Evolutionary conservation across 2,888 invertebrate species (phyloP).

Genomic region (Amblyjoppa fuscipennis): DNA sequence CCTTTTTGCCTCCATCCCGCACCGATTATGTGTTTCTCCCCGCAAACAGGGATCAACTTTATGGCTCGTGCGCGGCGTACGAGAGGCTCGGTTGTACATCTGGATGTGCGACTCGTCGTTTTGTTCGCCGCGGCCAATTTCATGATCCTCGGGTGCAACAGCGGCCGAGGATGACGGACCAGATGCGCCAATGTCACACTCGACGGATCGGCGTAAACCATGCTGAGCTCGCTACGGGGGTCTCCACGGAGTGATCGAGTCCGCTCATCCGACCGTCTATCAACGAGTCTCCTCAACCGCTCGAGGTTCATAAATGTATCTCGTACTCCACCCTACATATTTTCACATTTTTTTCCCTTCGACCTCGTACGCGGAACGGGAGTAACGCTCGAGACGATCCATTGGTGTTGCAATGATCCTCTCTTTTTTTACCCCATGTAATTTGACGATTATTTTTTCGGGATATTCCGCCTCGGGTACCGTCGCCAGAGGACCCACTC

Average conservation of each 20-base stretch:
- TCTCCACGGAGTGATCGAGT: slow-evolving; percentile 35
- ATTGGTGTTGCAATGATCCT: slow-evolving; percentile 18
- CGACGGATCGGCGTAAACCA: slow-evolving; percentile 69
- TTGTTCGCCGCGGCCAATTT: slow-evolving; percentile 4
- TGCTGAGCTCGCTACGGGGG: slow-evolving; percentile 61
- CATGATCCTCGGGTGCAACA: background rate
- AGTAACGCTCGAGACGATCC: slow-evolving; percentile 6
- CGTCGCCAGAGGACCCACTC: background rate
- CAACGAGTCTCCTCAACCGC: slow-evolving; percentile 11
- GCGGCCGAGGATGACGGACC: slow-evolving; percentile 55
- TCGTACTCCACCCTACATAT: slow-evolving; percentile 10
- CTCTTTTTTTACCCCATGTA: background rate
- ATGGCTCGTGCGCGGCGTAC: slow-evolving; percentile 50
- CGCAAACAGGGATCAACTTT: slow-evolving; percentile 71
- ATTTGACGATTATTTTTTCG: background rate
- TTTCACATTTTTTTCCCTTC: slow-evolving; percentile 11
- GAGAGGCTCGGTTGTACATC: slow-evolving; percentile 25
- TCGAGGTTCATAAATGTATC: slow-evolving; percentile 35
- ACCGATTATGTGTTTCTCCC: slow-evolving; percentile 7
- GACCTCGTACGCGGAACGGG: background rate
- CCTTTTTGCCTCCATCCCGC: background rate
- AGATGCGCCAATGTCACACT: slow-evolving; percentile 82
- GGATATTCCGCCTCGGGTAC: background rate
- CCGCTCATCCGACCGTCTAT: slow-evolving; percentile 40
- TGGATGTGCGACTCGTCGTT: slow-evolving; percentile 10